Evolutionary conservation across 2,113 vertebrate species (phyloP).

Genomic region (Campylomormyrus tamandua): DNA sequence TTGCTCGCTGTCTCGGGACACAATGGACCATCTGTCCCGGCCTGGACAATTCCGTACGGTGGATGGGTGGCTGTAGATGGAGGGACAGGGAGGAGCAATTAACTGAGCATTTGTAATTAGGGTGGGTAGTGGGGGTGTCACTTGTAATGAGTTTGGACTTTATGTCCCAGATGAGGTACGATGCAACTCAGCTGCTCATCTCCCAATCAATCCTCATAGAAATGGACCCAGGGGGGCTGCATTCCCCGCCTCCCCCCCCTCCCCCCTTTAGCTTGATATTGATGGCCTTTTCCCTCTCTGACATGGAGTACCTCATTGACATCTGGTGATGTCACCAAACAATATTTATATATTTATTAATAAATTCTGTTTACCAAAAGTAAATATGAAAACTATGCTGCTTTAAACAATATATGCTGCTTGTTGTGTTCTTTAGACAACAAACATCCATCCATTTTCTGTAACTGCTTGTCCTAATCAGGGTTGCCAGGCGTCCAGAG

Average conservation of each 20-base stretch:
- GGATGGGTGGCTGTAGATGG: not conserved
- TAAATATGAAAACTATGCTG: not conserved
- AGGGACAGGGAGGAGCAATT: not conserved
- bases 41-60: not conserved
- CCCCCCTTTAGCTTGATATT: not conserved
- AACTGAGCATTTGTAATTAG: not conserved
- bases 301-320: not conserved
- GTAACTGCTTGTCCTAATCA: too few relatives aligned
- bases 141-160: not conserved
- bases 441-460: not conserved
- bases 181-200: not conserved
- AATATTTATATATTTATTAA: not conserved
- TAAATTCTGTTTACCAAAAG: not conserved
- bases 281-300: not conserved
- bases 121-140: not conserved
- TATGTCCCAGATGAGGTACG: not conserved
- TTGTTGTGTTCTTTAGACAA: not conserved
- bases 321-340: not conserved
- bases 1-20: not conserved
- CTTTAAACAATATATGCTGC: not conserved
- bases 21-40: slow-evolving; percentile 10
- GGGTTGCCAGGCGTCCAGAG: too few relatives aligned
- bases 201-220: not conserved
- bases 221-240: not conserved
- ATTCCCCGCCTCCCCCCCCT: too few relatives aligned